phyloP scores from a whole-genome alignment of 1,140 invertebrate species.

The Drosophila quadrilineata region DNA sequence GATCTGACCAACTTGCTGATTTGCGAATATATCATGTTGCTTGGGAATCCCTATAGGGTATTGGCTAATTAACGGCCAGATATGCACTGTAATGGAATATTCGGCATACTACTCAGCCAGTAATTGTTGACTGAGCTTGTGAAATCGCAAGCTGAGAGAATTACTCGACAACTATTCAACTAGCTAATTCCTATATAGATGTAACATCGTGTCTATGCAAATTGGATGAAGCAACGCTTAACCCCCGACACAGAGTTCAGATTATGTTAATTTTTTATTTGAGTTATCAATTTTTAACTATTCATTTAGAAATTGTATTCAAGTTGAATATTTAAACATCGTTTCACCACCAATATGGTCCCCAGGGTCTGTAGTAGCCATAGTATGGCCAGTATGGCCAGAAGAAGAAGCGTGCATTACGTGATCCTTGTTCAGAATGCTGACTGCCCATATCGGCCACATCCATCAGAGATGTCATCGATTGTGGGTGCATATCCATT shows the following conservation, averaged over 20 bases:
- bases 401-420: conserved; percentile 35
- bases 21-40: too few relatives aligned
- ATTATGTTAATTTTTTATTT: background rate
- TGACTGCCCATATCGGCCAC: conserved; percentile 35
- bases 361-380: conserved; percentile 26
- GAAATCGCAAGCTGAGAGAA: background rate
- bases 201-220: too few relatives aligned
- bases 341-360: conserved; percentile 40
- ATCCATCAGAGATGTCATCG: conserved; percentile 21
- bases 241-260: background rate
- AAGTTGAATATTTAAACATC: conserved; percentile 4
- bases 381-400: conserved; percentile 8
- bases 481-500: background rate
- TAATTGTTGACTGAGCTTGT: conserved; percentile 8
- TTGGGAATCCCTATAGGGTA: too few relatives aligned
- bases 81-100: background rate
- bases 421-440: conserved; percentile 26
- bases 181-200: too few relatives aligned
- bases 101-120: background rate
- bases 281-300: background rate
- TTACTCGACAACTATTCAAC: background rate
- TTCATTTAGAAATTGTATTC: conserved; percentile 5
- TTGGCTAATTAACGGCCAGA: too few relatives aligned
- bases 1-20: too few relatives aligned
- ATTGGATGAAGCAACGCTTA: background rate